Conservation (phyloP, 2,113 vertebrate species). For the Dicerorhinus sumatrensis region DNA sequence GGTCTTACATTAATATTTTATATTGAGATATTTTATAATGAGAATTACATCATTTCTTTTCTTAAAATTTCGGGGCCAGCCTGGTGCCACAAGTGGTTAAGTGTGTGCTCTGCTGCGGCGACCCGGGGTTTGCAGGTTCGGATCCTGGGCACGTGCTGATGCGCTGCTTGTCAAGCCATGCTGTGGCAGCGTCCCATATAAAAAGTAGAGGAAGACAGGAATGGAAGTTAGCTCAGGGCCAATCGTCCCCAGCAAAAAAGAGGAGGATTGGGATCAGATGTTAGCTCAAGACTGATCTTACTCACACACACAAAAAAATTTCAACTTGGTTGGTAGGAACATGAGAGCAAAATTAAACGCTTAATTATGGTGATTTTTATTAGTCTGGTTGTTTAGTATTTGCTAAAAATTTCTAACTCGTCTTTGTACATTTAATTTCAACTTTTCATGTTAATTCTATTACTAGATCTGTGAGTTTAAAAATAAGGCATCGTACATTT, state of each 20-base stretch:
- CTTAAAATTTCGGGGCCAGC: not conserved
- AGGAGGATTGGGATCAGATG: too few relatives aligned
- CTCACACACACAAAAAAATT: not conserved
- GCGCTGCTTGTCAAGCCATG: too few relatives aligned
- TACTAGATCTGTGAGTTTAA: not conserved
- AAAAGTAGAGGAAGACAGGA: too few relatives aligned
- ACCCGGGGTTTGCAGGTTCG: too few relatives aligned
- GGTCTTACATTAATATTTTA: slow-evolving; percentile 9
- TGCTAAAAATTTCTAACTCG: not conserved
- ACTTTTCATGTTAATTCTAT: not conserved
- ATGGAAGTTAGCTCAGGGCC: too few relatives aligned
- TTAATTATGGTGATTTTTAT: slow-evolving; percentile 7
- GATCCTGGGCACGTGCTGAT: too few relatives aligned
- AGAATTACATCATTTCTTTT: not conserved
- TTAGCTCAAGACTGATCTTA: too few relatives aligned
- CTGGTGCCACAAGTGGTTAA: too few relatives aligned
- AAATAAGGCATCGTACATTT: not conserved
- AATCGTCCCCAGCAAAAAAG: too few relatives aligned
- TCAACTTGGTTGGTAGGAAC: not conserved
- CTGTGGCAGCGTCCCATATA: too few relatives aligned
- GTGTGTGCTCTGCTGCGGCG: too few relatives aligned
- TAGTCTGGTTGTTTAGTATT: not conserved
- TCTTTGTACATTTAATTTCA: not conserved
- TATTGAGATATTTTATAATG: not conserved
- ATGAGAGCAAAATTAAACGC: not conserved